phyloP scores from a whole-genome alignment of 2,888 invertebrate genomes.

The Oscheius sp. region DNA sequence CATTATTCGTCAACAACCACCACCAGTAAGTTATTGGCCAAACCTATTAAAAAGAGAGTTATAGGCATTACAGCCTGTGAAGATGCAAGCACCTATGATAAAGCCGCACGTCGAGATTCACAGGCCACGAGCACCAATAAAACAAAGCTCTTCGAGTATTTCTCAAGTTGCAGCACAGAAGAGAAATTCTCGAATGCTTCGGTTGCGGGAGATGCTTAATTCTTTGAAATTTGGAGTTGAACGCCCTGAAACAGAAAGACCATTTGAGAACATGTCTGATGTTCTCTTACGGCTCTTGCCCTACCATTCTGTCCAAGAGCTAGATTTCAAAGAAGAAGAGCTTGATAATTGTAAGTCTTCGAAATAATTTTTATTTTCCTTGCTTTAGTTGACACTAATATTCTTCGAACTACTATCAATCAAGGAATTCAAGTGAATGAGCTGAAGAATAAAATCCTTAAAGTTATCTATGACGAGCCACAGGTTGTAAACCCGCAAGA shows the following conservation, averaged over 20 bases:
- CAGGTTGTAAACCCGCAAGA: slow-evolving; percentile 16
- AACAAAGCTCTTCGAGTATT: not conserved
- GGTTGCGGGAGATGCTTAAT: slow-evolving; percentile 24
- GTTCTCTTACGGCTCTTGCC: slow-evolving; percentile 41
- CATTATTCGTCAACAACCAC: slow-evolving; percentile 11
- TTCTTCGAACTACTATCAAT: slow-evolving; percentile 24
- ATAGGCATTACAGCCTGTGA: not conserved
- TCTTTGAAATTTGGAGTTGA: slow-evolving; percentile 21
- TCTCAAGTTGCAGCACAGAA: not conserved
- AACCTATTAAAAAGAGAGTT: not conserved
- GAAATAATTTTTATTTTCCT: not conserved
- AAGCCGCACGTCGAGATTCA: not conserved
- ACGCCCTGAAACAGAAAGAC: slow-evolving; percentile 31
- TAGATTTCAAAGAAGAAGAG: slow-evolving; percentile 33
- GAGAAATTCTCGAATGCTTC: not conserved
- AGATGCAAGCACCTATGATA: not conserved
- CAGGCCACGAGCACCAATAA: not conserved
- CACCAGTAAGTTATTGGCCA: not conserved
- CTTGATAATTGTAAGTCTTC: slow-evolving; percentile 40
- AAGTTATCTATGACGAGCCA: slow-evolving; percentile 33
- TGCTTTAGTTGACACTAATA: slow-evolving; percentile 39
- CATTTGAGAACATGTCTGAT: slow-evolving; percentile 36
- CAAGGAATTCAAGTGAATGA: not conserved
- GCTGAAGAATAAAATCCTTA: slow-evolving; percentile 28
- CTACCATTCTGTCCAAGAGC: slow-evolving; percentile 31